phyloP scores from a whole-genome alignment of 2,113 vertebrate genomes.

The Pantherophis guttatus region DNA sequence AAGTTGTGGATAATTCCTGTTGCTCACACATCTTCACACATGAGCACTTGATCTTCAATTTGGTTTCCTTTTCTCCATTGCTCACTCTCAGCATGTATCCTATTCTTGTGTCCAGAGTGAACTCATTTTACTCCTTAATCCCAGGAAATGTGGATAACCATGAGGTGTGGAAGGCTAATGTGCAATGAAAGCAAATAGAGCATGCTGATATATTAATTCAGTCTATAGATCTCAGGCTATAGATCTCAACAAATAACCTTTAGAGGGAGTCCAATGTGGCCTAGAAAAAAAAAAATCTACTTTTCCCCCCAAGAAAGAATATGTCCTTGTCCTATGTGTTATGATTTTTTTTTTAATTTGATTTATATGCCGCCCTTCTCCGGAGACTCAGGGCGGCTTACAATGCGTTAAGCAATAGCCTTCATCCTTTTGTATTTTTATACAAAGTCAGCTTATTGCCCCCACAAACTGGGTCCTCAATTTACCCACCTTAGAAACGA shows the following conservation, averaged over 20 bases:
- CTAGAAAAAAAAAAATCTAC: constrained; percentile 18
- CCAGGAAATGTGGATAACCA: background rate
- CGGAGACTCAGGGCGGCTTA: no score
- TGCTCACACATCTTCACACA: background rate
- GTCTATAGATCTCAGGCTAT: background rate
- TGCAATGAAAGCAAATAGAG: background rate
- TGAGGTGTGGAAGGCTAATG: background rate
- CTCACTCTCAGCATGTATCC: background rate
- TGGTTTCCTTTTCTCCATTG: background rate
- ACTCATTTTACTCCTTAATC: background rate
- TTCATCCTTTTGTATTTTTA: no score
- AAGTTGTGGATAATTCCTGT: background rate
- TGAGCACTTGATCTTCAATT: background rate
- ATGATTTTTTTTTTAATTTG: background rate
- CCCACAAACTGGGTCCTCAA: no score
- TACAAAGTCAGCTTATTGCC: no score
- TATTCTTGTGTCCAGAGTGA: background rate
- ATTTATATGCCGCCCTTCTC: no score
- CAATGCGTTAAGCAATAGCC: no score
- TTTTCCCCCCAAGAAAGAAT: background rate
- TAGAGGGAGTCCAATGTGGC: background rate
- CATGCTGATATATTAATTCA: background rate
- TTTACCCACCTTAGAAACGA: no score
- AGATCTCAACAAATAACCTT: background rate
- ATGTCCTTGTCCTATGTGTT: constrained; percentile 10